Evolutionary conservation across 1,140 invertebrate species (phyloP), one percentile per base, ranked within the genome.

Genomic region (Ips nitidus): DNA sequence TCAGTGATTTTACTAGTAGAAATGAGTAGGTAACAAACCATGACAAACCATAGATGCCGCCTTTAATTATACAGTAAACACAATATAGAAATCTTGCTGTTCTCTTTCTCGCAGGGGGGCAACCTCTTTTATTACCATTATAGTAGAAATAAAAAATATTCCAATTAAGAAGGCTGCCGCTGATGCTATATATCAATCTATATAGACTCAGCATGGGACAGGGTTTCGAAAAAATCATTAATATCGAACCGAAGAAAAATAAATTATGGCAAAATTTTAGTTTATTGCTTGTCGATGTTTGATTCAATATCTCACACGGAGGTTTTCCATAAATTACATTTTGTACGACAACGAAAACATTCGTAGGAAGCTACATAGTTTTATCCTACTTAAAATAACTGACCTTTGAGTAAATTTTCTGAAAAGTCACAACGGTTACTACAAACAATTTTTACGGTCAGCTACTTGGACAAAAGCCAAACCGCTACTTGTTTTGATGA

Each of bases 151-250:
- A 76, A 76, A 77, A 79, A 79, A 75, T 77, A 75, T 79, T 80
- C 79, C 79, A 80, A 80, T 80, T 80, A 80, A 80, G 78, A 80
- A 77, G 73, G 71, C 71, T 66, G 76, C 78, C 76, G 77, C 77
- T 75, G 79, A 76, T 74, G 76, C 77, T 76, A 79, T 80, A 79
- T 79, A 80, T 80, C 77, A 80, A 79, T 80, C 76, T 80, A 79
- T 78, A 77, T 70, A 72, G 73, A 72, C 79, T 41, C 78, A 77
- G 76, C 78, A 73, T 75, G 77, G 67, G 73, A 71, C 77, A 71
- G 70, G 71, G 74, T 74, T 70, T 73, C 66, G 52, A 78, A 77
- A 77, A 74, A 73, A 74, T 71, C 75, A 79, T 79, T 77, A 76
- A 78, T 79, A 78, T 76, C 70, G 72, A 75, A 62, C 22, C 64